A percentile compares a stretch with the other conserved stretches of the same genome.
Evolutionary conservation across 2,113 vertebrate genomes (phyloP).

Genomic region (Martes martes): DNA sequence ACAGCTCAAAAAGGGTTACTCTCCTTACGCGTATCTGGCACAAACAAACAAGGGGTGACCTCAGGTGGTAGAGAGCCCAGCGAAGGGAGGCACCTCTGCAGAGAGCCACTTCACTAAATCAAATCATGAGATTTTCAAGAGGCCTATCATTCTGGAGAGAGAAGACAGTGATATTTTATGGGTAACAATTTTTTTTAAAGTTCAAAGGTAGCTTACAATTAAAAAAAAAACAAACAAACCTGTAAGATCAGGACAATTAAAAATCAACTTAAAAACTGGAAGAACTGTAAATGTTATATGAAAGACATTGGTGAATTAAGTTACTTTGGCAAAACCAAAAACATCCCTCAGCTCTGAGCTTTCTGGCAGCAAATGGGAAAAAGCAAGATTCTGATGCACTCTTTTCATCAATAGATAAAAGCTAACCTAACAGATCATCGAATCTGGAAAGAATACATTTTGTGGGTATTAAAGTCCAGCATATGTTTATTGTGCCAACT

Average conservation of each 20-base stretch:
- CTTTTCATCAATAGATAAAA: neutral
- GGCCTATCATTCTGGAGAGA: neutral
- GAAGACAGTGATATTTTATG: neutral
- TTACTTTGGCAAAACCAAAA: neutral
- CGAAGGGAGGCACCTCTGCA: neutral
- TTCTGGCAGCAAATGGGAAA: neutral
- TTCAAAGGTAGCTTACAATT: neutral
- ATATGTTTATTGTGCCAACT: neutral
- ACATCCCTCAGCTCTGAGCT: neutral
- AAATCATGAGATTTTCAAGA: constrained; percentile 4
- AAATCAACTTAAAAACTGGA: neutral
- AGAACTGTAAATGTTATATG: neutral
- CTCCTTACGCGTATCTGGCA: neutral
- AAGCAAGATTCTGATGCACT: neutral
- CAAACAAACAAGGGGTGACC: neutral
- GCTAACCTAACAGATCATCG: neutral
- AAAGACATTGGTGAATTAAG: neutral
- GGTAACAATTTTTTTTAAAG: neutral
- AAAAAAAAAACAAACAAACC: neutral
- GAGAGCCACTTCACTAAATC: neutral
- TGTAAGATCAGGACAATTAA: neutral
- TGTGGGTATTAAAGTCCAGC: neutral
- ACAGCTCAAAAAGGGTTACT: neutral
- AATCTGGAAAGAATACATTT: neutral
- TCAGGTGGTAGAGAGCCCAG: neutral